Evolutionary conservation across 2,797 vertebrate genomes (phyloP).

Genomic region (Coregonus sp.): DNA sequence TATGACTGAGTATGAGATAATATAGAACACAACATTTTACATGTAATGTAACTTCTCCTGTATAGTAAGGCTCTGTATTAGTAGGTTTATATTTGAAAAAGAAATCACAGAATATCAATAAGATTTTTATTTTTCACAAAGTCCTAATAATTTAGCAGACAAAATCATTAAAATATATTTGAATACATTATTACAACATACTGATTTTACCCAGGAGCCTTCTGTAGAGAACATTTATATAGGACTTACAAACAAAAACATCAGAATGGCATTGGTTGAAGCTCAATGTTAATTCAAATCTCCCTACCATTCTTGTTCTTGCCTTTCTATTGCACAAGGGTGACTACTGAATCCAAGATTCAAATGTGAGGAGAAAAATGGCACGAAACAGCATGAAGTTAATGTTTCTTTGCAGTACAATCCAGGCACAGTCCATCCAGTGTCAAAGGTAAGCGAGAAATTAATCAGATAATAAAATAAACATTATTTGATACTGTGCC

Average conservation of each 20-base stretch:
- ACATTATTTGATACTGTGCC: neutral
- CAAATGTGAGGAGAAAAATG: too few relatives aligned
- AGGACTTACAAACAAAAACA: neutral
- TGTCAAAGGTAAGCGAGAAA: neutral
- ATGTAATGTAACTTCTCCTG: neutral
- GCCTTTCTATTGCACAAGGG: too few relatives aligned
- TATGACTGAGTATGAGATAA: neutral
- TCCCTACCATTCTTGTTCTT: too few relatives aligned
- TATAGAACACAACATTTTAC: neutral
- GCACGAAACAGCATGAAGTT: neutral
- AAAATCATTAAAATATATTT: slow-evolving; percentile 39
- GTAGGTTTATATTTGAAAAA: neutral
- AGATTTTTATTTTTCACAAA: slow-evolving; percentile 46
- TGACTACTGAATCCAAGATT: too few relatives aligned
- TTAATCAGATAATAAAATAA: neutral
- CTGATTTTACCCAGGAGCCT: neutral
- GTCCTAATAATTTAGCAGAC: slow-evolving; percentile 55
- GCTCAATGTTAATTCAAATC: neutral
- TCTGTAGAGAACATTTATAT: slow-evolving; percentile 1
- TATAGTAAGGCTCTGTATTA: neutral
- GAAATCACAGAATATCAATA: slow-evolving; percentile 32
- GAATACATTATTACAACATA: slow-evolving; percentile 5
- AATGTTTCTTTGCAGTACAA: slow-evolving; percentile 3
- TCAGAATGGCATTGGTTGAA: neutral
- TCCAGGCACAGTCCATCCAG: neutral